phyloP scores from a whole-genome alignment of 2,888 invertebrate species.

The Sepiola atlantica region DNA sequence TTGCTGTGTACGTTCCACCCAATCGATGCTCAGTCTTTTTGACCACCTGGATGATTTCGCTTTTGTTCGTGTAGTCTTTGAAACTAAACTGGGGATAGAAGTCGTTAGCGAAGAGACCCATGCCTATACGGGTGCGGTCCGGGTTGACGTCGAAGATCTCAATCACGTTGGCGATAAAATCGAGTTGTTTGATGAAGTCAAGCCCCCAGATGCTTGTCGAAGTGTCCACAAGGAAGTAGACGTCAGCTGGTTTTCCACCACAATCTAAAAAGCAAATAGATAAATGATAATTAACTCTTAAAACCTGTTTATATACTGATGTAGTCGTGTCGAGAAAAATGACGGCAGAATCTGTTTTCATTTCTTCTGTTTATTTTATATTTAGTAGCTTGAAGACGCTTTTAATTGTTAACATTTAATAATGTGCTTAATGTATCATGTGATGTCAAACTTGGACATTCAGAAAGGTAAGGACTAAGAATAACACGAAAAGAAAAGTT shows the following conservation, averaged over 20 bases:
- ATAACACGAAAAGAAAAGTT: too few relatives aligned
- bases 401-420: not conserved
- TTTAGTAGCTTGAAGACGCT: not conserved
- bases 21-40: constrained; percentile 52
- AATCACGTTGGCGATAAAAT: constrained; percentile 64
- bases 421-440: too few relatives aligned
- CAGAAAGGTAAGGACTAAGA: too few relatives aligned
- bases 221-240: constrained; percentile 63
- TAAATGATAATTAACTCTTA: not conserved
- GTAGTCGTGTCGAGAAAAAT: not conserved
- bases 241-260: constrained; percentile 61
- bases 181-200: constrained; percentile 64
- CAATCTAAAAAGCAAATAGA: constrained; percentile 55
- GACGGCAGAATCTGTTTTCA: not conserved
- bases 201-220: constrained; percentile 67
- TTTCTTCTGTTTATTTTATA: not conserved
- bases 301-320: not conserved
- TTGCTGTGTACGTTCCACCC: constrained; percentile 57
- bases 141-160: constrained; percentile 61
- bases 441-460: too few relatives aligned
- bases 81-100: constrained; percentile 57
- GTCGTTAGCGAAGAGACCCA: constrained; percentile 62
- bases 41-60: constrained; percentile 54
- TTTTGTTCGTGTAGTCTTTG: constrained; percentile 52
- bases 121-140: constrained; percentile 62